Percentiles rank a stretch among this genome's conserved stretches.
Conservation (phyloP, 2,888 invertebrate species). For the Perizoma affinitatum region DNA sequence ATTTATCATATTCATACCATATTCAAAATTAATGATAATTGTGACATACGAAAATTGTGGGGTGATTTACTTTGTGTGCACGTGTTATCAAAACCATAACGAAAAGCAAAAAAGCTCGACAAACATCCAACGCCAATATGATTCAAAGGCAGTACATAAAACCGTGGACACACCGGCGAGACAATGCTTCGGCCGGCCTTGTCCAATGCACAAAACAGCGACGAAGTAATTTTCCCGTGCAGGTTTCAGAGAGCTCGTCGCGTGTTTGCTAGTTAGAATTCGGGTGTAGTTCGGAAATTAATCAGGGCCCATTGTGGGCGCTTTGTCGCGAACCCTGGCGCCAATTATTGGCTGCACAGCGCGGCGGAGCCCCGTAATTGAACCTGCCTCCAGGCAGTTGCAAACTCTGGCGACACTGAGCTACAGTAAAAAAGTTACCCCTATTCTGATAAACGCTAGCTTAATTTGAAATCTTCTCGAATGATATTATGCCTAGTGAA, state of each 20-base stretch:
- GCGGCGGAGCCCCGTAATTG: slow-evolving; percentile 68
- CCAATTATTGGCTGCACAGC: slow-evolving; percentile 76
- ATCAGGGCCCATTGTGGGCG: slow-evolving; percentile 81
- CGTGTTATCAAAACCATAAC: slow-evolving; percentile 18
- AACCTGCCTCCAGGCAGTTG: slow-evolving; percentile 65
- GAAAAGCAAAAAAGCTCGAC: slow-evolving; percentile 25
- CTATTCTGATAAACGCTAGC: slow-evolving; percentile 26
- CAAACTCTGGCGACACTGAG: slow-evolving; percentile 42
- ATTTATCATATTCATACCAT: too few relatives aligned
- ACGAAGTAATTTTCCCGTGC: slow-evolving; percentile 67
- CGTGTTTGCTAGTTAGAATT: slow-evolving; percentile 81
- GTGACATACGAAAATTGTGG: too few relatives aligned
- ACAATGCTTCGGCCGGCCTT: slow-evolving; percentile 45
- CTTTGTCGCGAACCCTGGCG: slow-evolving; percentile 78
- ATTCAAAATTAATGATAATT: too few relatives aligned
- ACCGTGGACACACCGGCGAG: slow-evolving; percentile 36
- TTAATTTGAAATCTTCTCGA: slow-evolving; percentile 7
- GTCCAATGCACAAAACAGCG: slow-evolving; percentile 55
- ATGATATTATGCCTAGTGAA: background rate
- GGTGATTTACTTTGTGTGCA: background rate
- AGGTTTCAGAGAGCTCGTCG: slow-evolving; percentile 61
- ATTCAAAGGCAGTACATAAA: slow-evolving; percentile 37
- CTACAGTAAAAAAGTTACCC: slow-evolving; percentile 53
- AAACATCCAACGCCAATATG: slow-evolving; percentile 38
- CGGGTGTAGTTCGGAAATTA: slow-evolving; percentile 83